Evolutionary conservation across 2,888 invertebrate species (phyloP).

Genomic region (Bellardia pandia): DNA sequence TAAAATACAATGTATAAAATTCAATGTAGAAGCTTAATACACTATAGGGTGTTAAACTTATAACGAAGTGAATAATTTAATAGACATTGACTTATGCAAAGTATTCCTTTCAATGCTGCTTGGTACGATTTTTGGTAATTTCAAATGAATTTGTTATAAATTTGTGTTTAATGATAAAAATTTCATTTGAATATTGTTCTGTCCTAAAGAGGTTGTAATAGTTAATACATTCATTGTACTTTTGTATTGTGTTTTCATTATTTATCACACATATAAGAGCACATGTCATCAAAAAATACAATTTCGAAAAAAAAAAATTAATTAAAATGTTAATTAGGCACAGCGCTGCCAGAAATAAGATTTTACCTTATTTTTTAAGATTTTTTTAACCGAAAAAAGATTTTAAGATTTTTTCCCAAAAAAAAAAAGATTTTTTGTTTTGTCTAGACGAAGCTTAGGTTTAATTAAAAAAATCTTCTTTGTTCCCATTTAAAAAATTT

Average conservation of each 20-base stretch:
- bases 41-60: neutral
- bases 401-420: too few species aligned
- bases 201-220: neutral
- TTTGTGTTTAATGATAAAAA: slow-evolving; percentile 25
- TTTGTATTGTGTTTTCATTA: slow-evolving; percentile 28
- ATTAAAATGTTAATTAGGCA: neutral
- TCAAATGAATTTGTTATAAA: slow-evolving; percentile 20
- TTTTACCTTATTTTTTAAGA: too few species aligned
- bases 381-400: too few species aligned
- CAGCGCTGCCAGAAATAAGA: too few species aligned
- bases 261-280: slow-evolving; percentile 28
- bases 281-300: slow-evolving; percentile 9
- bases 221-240: slow-evolving; percentile 32
- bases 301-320: slow-evolving; percentile 1
- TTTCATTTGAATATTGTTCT: slow-evolving; percentile 41
- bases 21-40: neutral
- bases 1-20: too few species aligned
- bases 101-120: slow-evolving; percentile 29
- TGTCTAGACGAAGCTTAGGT: too few species aligned
- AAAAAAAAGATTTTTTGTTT: too few species aligned
- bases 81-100: slow-evolving; percentile 14
- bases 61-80: neutral
- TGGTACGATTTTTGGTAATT: neutral
- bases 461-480: too few species aligned
- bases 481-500: too few species aligned